Evolutionary conservation across 2,113 vertebrate genomes (phyloP).

Genomic region (Scopus umbretta): DNA sequence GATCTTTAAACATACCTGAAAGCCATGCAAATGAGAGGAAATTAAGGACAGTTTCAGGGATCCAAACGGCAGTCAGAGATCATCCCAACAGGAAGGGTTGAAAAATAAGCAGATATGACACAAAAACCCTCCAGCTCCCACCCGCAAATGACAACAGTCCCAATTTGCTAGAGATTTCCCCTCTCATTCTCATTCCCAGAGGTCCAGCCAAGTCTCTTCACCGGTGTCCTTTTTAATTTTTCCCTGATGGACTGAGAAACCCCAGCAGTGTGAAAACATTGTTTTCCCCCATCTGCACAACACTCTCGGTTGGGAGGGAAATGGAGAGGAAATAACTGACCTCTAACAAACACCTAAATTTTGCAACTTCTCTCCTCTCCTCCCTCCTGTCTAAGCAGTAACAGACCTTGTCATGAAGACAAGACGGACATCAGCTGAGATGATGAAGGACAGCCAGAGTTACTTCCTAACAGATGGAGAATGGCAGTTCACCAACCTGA

Average conservation of each 20-base stretch:
- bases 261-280: fast-evolving
- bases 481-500: constrained; percentile 57
- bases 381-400: constrained; percentile 6
- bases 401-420: background rate
- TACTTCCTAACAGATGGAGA: constrained; percentile 43
- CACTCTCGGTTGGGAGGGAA: background rate
- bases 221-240: background rate
- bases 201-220: background rate
- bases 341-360: background rate
- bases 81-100: background rate
- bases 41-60: background rate
- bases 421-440: background rate
- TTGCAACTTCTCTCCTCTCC: background rate
- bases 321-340: background rate
- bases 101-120: background rate
- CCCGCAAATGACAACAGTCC: background rate
- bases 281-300: background rate
- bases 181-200: background rate
- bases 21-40: background rate
- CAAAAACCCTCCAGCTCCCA: background rate
- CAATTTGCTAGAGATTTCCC: background rate
- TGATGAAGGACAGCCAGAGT: background rate
- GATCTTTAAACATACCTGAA: background rate
- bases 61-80: background rate
- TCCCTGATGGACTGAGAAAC: background rate